Base-by-base conservation (phyloP, 2,797 vertebrate genomes). In the Sebastes goodei region DNA sequence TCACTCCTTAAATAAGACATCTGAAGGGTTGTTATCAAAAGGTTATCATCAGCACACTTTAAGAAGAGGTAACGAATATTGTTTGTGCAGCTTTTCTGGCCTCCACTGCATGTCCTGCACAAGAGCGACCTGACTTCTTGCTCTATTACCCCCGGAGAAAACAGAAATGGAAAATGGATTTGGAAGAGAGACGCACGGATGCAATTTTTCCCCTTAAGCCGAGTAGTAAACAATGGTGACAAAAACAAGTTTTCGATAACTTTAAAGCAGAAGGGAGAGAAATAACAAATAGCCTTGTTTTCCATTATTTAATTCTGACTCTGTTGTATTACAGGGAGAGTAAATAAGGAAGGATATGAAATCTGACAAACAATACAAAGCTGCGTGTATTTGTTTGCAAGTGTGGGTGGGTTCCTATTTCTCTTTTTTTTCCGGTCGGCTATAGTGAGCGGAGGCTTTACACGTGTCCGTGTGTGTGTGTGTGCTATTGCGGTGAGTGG, bases 271-370 rank as follows among this genome's bases (percentile, higher is more conserved):
- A 84, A 59, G 17, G 53, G 53, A 76, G 69, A 84, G 65, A 77
- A 81, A 84, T 74, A 88, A 77, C 78, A 83, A 86, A 91, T 83
- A 88, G 61, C 52, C 46, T 84, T 81, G 79, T 87, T 89, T 84
- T 78, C 74, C 59, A 67, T 88, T 73, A 89, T 90, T 88, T 84
- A 80, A 90, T 86, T 81, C 85, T 52, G 59, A 66, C 64, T 79
- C 27, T 5, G 12, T 76, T 71, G 72, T 73, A 49, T 87, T 81
- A 84, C 67, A 82, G 78, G 27, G 55, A 32, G 29, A 60, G 67
- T 59, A 91, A 92, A 92, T 76, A 85, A 74, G 63, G 74, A 87
- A 33, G 74, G 74, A 83, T 83, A 90, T 90, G 66, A 87, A 91
- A 89, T 82, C 65, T 80, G 84, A 87, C 86, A 92, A 91, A 90